phyloP scores from a whole-genome alignment of 2,113 vertebrate genomes.

The Osmerus eperlanus region DNA sequence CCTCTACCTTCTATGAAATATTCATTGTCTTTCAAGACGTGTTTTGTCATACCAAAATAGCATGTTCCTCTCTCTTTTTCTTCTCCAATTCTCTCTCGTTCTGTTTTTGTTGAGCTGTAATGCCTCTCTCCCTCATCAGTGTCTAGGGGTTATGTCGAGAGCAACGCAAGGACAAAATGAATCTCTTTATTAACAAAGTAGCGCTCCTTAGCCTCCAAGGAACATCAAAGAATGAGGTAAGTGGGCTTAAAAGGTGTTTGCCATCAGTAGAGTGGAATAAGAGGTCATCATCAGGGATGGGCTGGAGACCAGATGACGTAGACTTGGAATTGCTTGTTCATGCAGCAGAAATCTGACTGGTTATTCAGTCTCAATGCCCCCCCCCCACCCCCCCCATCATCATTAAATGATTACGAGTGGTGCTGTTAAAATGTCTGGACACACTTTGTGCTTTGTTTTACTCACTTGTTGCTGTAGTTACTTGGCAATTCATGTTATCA shows the following conservation, averaged over 20 bases:
- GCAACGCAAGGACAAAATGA: not conserved
- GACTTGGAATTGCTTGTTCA: not conserved
- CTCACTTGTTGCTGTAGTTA: constrained; percentile 37
- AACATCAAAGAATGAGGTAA: not conserved
- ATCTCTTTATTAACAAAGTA: not conserved
- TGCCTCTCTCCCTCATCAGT: not conserved
- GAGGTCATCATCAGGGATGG: not conserved
- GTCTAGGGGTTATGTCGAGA: not conserved
- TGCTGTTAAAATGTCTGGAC: constrained; percentile 26
- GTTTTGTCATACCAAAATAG: constrained; percentile 1
- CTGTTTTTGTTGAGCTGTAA: not conserved
- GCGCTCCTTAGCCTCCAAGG: not conserved
- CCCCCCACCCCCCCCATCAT: not conserved
- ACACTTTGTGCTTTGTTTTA: constrained; percentile 26
- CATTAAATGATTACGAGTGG: not conserved
- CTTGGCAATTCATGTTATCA: constrained; percentile 56
- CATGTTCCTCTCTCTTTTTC: not conserved
- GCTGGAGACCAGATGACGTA: no score
- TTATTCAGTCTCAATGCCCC: not conserved
- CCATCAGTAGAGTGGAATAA: not conserved
- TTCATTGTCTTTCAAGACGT: not conserved
- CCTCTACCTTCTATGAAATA: constrained; percentile 6
- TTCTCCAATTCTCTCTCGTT: not conserved
- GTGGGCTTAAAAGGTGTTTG: not conserved
- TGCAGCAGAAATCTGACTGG: not conserved